Evolutionary conservation across 2,113 vertebrate species (phyloP).

Genomic region (Chitala chitala): DNA sequence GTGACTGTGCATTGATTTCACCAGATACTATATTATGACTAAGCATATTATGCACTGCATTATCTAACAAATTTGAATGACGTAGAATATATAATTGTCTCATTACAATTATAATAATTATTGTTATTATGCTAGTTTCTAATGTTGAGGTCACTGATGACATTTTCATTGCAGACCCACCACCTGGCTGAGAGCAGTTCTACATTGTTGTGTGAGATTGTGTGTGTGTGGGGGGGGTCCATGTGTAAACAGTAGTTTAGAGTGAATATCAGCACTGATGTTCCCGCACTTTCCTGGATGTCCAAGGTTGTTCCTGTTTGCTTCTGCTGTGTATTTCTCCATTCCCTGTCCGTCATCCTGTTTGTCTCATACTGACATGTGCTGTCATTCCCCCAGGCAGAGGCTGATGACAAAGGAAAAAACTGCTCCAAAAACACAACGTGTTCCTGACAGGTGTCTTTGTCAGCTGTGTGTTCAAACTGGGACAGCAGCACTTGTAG

Average conservation of each 20-base stretch:
- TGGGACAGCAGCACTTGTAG: no score
- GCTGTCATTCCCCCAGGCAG: no score
- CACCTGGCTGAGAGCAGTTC: background rate
- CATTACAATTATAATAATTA: background rate
- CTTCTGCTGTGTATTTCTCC: no score
- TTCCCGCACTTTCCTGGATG: no score
- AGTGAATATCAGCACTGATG: background rate
- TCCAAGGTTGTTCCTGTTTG: no score
- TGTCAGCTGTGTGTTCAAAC: no score
- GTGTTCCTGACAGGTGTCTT: no score
- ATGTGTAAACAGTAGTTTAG: background rate
- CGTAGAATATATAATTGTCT: background rate
- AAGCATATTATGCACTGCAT: conserved; percentile 9
- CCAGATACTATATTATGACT: background rate
- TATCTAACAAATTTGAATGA: background rate
- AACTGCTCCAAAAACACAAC: no score
- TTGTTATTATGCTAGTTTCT: background rate
- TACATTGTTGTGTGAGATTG: background rate
- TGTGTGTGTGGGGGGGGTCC: background rate
- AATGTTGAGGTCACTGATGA: background rate
- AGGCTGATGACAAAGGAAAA: no score
- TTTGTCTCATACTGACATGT: no score
- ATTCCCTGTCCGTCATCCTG: no score
- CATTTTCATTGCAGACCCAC: background rate
- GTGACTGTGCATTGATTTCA: background rate